Conservation (phyloP, 2,888 invertebrate species). For the Blomia tropicalis region DNA sequence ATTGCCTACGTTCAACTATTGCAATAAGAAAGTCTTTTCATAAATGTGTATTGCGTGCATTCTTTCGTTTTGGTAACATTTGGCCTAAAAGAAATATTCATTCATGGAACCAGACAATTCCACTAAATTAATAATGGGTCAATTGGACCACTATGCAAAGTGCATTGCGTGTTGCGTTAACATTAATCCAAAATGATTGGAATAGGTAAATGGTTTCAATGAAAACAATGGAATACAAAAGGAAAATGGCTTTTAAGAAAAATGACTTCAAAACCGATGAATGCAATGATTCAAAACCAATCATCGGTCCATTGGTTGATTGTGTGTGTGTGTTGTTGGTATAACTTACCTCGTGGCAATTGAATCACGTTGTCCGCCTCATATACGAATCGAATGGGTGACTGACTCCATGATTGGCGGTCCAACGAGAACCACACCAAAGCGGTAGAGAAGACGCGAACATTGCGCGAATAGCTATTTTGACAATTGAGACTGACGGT, state of each 20-base stretch:
- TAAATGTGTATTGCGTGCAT: too few species aligned
- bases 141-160: conserved; percentile 2
- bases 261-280: background rate
- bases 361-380: conserved; percentile 63
- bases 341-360: conserved; percentile 43
- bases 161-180: background rate
- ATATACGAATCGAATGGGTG: conserved; percentile 55
- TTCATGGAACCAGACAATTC: background rate
- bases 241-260: background rate
- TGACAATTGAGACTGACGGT: conserved; percentile 63
- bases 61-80: too few species aligned
- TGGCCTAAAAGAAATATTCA: too few species aligned
- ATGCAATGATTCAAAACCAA: background rate
- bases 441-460: conserved; percentile 62
- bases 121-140: background rate
- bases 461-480: conserved; percentile 63
- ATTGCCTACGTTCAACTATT: too few species aligned
- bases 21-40: too few species aligned
- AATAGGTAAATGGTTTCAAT: background rate
- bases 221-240: too few species aligned
- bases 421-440: conserved; percentile 63
- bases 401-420: conserved; percentile 57
- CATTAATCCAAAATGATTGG: background rate
- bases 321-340: background rate
- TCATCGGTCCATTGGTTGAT: background rate